phyloP scores from a whole-genome alignment of 2,797 vertebrate genomes.

The Trachurus trachurus region DNA sequence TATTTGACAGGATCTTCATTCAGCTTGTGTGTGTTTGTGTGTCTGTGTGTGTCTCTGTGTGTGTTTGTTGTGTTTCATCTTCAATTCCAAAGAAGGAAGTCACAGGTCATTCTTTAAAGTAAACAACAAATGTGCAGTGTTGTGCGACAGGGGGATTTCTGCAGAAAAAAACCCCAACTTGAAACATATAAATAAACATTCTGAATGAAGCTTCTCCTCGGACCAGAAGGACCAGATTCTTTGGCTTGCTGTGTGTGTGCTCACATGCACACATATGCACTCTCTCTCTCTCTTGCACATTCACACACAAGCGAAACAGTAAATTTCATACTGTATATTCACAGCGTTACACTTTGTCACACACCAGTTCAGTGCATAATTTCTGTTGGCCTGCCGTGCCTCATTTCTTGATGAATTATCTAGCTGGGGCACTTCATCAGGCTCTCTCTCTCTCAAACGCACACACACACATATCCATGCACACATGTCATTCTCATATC shows the following conservation, averaged over 20 bases:
- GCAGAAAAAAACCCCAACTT: slow-evolving; percentile 33
- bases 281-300: background rate
- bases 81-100: slow-evolving; percentile 40
- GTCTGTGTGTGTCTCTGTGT: slow-evolving; percentile 29
- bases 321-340: slow-evolving; percentile 52
- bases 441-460: slow-evolving; percentile 24
- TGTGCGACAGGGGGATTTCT: slow-evolving; percentile 39
- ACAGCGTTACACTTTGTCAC: slow-evolving; percentile 63
- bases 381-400: slow-evolving; percentile 52
- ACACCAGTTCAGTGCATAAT: slow-evolving; percentile 48
- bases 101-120: slow-evolving; percentile 59
- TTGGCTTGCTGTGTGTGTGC: background rate
- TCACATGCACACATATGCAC: slow-evolving; percentile 18
- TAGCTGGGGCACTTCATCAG: slow-evolving; percentile 59
- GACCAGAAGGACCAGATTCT: slow-evolving; percentile 36
- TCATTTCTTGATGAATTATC: slow-evolving; percentile 73
- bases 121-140: slow-evolving; percentile 54
- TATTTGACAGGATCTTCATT: slow-evolving; percentile 64
- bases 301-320: slow-evolving; percentile 21
- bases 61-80: slow-evolving; percentile 39
- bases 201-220: slow-evolving; percentile 49
- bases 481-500: slow-evolving; percentile 18
- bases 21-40: slow-evolving; percentile 14
- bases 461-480: slow-evolving; percentile 9
- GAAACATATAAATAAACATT: slow-evolving; percentile 45